Evolutionary conservation across 2,888 invertebrate genomes (phyloP).

Genomic region (Alitta virens): DNA sequence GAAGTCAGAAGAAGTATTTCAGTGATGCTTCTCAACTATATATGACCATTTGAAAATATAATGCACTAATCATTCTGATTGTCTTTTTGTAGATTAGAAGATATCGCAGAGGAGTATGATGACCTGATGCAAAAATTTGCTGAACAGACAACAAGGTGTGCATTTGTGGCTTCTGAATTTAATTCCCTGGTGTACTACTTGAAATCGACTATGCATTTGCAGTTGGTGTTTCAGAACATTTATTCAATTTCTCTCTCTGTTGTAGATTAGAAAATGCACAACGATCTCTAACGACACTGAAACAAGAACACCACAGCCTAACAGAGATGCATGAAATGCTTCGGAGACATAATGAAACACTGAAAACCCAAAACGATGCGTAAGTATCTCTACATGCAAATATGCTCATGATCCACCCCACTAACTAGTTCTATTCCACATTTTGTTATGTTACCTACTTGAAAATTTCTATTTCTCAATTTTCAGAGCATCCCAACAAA

Average conservation of each 20-base stretch:
- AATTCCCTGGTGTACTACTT: background rate
- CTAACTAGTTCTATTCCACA: too few relatives aligned
- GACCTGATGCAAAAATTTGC: constrained; percentile 37
- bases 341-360: constrained; percentile 47
- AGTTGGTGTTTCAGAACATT: too few relatives aligned
- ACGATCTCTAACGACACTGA: constrained; percentile 35
- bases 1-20: too few relatives aligned
- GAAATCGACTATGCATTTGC: background rate
- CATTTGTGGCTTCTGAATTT: background rate
- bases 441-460: too few relatives aligned
- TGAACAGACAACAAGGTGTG: constrained; percentile 43
- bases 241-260: constrained; percentile 5
- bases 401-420: too few relatives aligned
- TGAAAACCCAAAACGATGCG: constrained; percentile 52
- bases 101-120: constrained; percentile 42
- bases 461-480: background rate
- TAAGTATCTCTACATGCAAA: constrained; percentile 36
- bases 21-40: too few relatives aligned
- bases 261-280: constrained; percentile 39
- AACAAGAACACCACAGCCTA: constrained; percentile 47
- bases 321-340: constrained; percentile 52
- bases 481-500: constrained; percentile 43
- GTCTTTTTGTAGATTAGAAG: constrained; percentile 30
- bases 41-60: too few relatives aligned
- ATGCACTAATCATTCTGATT: too few relatives aligned